Conservation (phyloP, 2,797 vertebrate genomes). For the Thripadectes ignobilis region DNA sequence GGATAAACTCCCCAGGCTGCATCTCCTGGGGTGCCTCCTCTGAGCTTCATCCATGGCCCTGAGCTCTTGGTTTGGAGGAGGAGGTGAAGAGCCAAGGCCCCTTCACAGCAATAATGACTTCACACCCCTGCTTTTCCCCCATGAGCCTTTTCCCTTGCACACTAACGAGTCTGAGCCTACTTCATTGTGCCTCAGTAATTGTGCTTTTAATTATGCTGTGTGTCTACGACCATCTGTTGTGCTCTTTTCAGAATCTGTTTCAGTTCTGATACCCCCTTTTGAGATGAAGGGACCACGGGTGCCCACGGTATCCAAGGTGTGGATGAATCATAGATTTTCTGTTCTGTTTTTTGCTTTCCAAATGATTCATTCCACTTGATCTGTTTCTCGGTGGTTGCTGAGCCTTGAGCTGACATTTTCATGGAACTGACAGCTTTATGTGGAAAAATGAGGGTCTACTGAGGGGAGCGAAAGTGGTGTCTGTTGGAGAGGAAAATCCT, state of each 20-base stretch:
- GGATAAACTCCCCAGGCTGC: background rate
- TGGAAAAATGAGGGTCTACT: background rate
- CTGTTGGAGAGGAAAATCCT: background rate
- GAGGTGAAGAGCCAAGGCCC: background rate
- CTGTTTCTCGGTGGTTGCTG: slow-evolving; percentile 34
- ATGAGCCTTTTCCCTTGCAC: slow-evolving; percentile 10
- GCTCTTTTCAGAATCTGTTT: slow-evolving; percentile 60
- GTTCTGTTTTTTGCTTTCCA: slow-evolving; percentile 14
- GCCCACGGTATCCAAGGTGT: slow-evolving; percentile 37
- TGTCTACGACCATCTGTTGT: slow-evolving; percentile 65
- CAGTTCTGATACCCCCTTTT: slow-evolving; percentile 49
- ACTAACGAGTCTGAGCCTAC: slow-evolving; percentile 31
- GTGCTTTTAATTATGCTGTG: slow-evolving; percentile 55
- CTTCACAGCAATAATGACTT: background rate
- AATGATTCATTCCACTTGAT: slow-evolving; percentile 62
- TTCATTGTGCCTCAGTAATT: slow-evolving; percentile 39
- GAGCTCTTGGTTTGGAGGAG: background rate
- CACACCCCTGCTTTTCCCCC: background rate
- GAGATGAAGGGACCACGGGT: slow-evolving; percentile 50
- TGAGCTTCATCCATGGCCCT: background rate
- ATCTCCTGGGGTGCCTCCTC: background rate
- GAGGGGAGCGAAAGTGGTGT: background rate
- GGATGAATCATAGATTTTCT: slow-evolving; percentile 59
- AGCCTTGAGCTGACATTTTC: slow-evolving; percentile 50
- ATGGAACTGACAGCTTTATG: slow-evolving; percentile 17